Percentiles rank a stretch among this genome's conserved stretches.
phyloP scores from a whole-genome alignment of 1,140 invertebrate species.

The Micrasema minimum region DNA sequence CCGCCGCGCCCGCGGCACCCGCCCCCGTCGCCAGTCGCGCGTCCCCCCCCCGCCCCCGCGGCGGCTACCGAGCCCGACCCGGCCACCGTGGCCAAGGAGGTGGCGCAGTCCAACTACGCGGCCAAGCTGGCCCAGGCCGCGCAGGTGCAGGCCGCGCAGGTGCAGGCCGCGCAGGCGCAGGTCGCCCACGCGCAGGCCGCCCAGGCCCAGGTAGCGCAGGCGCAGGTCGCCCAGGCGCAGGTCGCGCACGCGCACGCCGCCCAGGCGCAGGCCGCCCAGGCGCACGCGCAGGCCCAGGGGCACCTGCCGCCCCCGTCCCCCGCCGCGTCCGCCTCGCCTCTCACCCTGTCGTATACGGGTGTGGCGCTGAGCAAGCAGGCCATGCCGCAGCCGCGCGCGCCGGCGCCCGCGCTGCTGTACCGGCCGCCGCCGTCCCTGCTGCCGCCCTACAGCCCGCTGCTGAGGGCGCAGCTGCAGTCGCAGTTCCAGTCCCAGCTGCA shows the following conservation, averaged over 20 bases:
- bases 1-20: slow-evolving; percentile 71
- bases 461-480: slow-evolving; percentile 53
- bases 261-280: slow-evolving; percentile 44
- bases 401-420: slow-evolving; percentile 53
- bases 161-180: slow-evolving; percentile 38
- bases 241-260: no score
- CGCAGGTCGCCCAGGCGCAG: slow-evolving; percentile 54
- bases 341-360: slow-evolving; percentile 80
- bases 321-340: slow-evolving; percentile 55
- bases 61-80: slow-evolving; percentile 64
- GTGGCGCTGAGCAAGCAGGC: slow-evolving; percentile 76
- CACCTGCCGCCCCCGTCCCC: slow-evolving; percentile 55
- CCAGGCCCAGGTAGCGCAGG: slow-evolving; percentile 58
- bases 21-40: slow-evolving; percentile 58
- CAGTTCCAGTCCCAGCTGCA: slow-evolving; percentile 57
- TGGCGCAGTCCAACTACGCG: slow-evolving; percentile 82
- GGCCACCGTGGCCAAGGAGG: slow-evolving; percentile 76
- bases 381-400: slow-evolving; percentile 59
- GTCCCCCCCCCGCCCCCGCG: slow-evolving; percentile 50
- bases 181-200: slow-evolving; percentile 70
- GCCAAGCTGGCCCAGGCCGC: slow-evolving; percentile 57
- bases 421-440: slow-evolving; percentile 48
- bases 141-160: no score
- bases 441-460: slow-evolving; percentile 47
- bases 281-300: slow-evolving; percentile 75